phyloP scores from a whole-genome alignment of 2,888 invertebrate species.

The Heliothis peltigera region DNA sequence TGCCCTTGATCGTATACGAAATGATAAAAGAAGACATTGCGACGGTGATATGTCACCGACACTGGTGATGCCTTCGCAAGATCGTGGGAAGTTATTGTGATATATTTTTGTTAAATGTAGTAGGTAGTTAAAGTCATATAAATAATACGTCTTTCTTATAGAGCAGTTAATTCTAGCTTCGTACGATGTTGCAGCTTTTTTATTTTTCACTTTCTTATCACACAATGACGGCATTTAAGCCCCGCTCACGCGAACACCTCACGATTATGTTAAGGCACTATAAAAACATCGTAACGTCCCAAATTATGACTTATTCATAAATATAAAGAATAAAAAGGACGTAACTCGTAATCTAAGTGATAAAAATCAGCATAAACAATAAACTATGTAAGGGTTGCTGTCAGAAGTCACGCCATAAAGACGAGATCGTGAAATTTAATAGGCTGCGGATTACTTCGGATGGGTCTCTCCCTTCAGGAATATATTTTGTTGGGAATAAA shows the following conservation, averaged over 20 bases:
- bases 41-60: no score
- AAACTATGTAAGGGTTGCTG: constrained; percentile 46
- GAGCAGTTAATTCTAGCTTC: no score
- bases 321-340: constrained; percentile 36
- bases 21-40: background rate
- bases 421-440: constrained; percentile 59
- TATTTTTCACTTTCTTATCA: background rate
- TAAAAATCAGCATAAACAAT: constrained; percentile 58
- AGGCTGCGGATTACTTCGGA: constrained; percentile 34
- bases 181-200: no score
- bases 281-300: constrained; percentile 20
- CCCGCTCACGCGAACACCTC: background rate
- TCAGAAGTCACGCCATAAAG: constrained; percentile 61
- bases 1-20: background rate
- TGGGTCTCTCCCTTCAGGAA: constrained; percentile 14
- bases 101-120: no score
- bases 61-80: no score
- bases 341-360: constrained; percentile 39
- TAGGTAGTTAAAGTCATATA: no score
- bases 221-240: background rate
- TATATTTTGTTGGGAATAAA: constrained; percentile 9
- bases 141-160: no score
- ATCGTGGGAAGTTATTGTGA: no score
- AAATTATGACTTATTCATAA: constrained; percentile 50
- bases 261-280: constrained; percentile 1